Conservation (phyloP, 1,140 invertebrate genomes). For the Lamellibrachia luymesi region DNA sequence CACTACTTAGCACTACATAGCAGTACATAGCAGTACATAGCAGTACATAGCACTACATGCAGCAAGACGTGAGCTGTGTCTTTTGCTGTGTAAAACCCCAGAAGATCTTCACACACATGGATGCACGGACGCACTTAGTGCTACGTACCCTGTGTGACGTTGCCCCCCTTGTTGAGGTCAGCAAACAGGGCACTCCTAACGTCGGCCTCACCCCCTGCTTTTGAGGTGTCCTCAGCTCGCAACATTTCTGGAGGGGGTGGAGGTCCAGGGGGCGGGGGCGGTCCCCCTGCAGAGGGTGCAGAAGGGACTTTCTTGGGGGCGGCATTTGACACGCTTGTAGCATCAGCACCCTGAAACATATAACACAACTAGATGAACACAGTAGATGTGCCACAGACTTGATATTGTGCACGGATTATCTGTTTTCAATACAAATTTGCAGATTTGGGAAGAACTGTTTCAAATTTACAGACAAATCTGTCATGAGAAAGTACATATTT, state of each 20-base stretch:
- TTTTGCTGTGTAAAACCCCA: too few relatives aligned
- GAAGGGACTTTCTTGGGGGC: constrained; percentile 54
- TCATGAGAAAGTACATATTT: too few relatives aligned
- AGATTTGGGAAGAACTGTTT: too few relatives aligned
- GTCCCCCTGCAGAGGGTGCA: constrained; percentile 33
- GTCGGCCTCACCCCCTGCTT: constrained; percentile 65
- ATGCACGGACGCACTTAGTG: not conserved
- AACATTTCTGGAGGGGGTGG: constrained; percentile 54
- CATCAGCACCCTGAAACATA: constrained; percentile 33
- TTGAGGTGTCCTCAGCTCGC: constrained; percentile 35
- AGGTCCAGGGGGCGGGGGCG: constrained; percentile 65
- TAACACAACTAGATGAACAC: not conserved
- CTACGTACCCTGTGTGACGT: constrained; percentile 79
- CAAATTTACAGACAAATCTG: too few relatives aligned
- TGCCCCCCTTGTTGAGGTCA: constrained; percentile 88
- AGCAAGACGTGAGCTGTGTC: too few relatives aligned
- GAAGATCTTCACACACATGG: too few relatives aligned
- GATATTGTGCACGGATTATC: too few relatives aligned
- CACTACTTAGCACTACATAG: too few relatives aligned
- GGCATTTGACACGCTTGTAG: constrained; percentile 28
- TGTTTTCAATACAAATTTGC: too few relatives aligned
- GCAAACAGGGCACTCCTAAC: constrained; percentile 79
- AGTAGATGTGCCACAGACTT: too few relatives aligned
- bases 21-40: too few relatives aligned
- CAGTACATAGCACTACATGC: too few relatives aligned